phyloP scores from a whole-genome alignment of 2,888 invertebrate species.

The Geophilus truncorum region DNA sequence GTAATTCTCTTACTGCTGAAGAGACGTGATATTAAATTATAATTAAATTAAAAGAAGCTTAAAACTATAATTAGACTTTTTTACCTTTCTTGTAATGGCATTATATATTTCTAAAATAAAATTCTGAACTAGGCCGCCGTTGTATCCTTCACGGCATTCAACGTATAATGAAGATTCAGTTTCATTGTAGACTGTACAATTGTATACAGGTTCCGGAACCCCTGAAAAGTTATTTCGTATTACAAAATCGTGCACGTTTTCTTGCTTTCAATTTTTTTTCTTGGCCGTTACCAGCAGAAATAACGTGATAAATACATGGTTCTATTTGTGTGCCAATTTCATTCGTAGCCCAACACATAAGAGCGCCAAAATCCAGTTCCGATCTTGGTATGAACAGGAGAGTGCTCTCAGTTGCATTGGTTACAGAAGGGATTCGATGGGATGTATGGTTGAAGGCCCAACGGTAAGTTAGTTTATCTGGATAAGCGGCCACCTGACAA shows the following conservation, averaged over 20 bases:
- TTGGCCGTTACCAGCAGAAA: conserved; percentile 39
- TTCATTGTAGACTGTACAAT: conserved; percentile 80
- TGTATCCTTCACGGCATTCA: conserved; percentile 80
- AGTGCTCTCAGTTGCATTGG: conserved; percentile 39
- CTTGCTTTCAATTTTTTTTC: neutral
- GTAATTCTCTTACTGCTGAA: no score
- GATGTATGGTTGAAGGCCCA: conserved; percentile 95
- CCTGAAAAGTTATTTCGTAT: conserved; percentile 56
- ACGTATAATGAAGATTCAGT: conserved; percentile 78
- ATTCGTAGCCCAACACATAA: conserved; percentile 42
- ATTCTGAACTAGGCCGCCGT: conserved; percentile 67
- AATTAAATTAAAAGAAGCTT: no score
- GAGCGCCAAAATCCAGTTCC: conserved; percentile 42
- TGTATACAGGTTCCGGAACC: conserved; percentile 88
- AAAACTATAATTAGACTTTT: no score
- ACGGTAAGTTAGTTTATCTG: conserved; percentile 61
- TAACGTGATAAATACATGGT: conserved; percentile 42
- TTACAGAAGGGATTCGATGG: conserved; percentile 33
- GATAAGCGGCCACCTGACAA: conserved; percentile 18
- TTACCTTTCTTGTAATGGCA: conserved; percentile 8
- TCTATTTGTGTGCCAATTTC: conserved; percentile 40
- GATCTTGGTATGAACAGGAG: conserved; percentile 41
- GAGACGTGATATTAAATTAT: no score
- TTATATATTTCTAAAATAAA: conserved; percentile 7
- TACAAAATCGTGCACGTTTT: neutral